phyloP scores from a whole-genome alignment of 2,888 invertebrate species.

The Mamestra brassicae region DNA sequence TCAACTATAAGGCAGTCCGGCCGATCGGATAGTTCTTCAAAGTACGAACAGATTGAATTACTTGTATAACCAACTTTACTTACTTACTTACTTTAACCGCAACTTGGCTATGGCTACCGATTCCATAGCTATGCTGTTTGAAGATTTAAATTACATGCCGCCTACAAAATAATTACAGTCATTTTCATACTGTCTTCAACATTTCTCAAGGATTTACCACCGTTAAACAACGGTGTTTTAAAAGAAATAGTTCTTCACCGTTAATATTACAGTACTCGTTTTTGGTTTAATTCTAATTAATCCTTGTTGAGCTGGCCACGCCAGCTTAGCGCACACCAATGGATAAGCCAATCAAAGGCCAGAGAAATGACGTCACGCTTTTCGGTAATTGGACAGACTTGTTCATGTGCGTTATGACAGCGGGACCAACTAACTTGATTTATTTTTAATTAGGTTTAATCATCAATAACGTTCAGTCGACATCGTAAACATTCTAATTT shows the following conservation, averaged over 20 bases:
- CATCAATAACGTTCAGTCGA: slow-evolving; percentile 15
- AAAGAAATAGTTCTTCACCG: slow-evolving; percentile 17
- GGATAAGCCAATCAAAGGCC: slow-evolving; percentile 49
- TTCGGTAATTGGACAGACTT: slow-evolving; percentile 41
- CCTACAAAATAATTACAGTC: slow-evolving; percentile 20
- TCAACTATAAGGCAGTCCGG: slow-evolving; percentile 11
- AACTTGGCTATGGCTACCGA: slow-evolving; percentile 36
- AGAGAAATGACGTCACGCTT: slow-evolving; percentile 19
- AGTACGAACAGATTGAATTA: slow-evolving; percentile 41
- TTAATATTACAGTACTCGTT: slow-evolving; percentile 27
- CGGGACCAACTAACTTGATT: not conserved
- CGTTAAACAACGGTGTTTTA: slow-evolving; percentile 40
- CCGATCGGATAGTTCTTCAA: slow-evolving; percentile 29
- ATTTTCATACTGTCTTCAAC: slow-evolving; percentile 20
- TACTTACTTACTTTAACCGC: no score
- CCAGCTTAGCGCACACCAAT: slow-evolving; percentile 27
- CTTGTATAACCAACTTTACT: no score
- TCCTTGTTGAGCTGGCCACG: slow-evolving; percentile 36
- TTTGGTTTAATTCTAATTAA: slow-evolving; percentile 47
- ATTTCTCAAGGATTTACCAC: slow-evolving; percentile 30
- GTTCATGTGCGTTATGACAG: slow-evolving; percentile 1
- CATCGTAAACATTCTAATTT: slow-evolving; percentile 26
- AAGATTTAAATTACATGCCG: slow-evolving; percentile 26
- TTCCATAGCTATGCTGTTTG: not conserved
- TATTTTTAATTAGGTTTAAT: slow-evolving; percentile 32